Conservation (phyloP, 2,888 invertebrate genomes). For the Caenorhabditis virilis region DNA sequence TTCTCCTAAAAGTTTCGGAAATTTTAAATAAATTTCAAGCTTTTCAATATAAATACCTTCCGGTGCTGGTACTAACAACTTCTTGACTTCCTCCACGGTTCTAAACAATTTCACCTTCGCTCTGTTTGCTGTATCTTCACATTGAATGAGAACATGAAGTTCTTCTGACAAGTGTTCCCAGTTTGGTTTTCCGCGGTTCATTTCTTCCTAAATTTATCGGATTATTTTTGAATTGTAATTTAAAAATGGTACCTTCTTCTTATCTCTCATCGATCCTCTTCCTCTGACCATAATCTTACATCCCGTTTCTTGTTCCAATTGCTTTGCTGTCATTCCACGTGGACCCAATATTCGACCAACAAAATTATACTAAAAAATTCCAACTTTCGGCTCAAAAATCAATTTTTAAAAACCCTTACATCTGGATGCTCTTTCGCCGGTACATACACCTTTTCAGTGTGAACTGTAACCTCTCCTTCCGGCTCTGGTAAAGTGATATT, state of each 20-base stretch:
- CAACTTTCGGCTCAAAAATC: background rate
- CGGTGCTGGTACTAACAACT: conserved; percentile 88
- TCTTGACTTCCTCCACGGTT: conserved; percentile 97
- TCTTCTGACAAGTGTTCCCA: conserved; percentile 99
- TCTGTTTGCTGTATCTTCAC: conserved; percentile 96
- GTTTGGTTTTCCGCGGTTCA: conserved; percentile 98
- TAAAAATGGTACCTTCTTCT: too few relatives aligned
- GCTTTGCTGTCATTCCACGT: conserved; percentile 99
- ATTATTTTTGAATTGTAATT: too few relatives aligned
- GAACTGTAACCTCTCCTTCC: conserved; percentile 77
- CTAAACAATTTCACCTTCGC: conserved; percentile 90
- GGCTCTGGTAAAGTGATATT: conserved; percentile 62
- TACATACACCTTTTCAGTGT: conserved; percentile 98
- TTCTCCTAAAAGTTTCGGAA: too few relatives aligned
- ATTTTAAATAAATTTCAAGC: too few relatives aligned
- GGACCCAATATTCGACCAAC: conserved; percentile 99
- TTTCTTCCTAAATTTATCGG: too few relatives aligned
- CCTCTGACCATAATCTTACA: conserved; percentile 98
- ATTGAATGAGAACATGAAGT: conserved; percentile 94
- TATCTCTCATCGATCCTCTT: conserved; percentile 63
- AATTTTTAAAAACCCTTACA: conserved; percentile 76
- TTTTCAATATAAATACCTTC: too few relatives aligned
- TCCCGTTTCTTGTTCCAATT: conserved; percentile 98
- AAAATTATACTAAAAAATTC: conserved; percentile 89
- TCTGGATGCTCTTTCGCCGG: conserved; percentile 99